Base-by-base conservation (phyloP, 1,140 invertebrate species). In the Littorina saxatilis region DNA sequence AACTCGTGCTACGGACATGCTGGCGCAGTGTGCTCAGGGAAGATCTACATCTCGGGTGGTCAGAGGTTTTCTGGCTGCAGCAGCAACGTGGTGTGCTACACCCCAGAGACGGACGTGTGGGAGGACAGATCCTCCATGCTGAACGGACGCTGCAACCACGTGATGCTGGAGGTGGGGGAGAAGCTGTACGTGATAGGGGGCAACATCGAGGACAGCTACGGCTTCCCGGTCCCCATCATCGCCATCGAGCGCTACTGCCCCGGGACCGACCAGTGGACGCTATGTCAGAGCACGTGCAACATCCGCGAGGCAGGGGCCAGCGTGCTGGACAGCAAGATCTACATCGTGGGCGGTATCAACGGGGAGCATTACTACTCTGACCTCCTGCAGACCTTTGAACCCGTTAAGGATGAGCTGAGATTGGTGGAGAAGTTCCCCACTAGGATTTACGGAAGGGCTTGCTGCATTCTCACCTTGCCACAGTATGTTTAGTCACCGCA, bases 331-430 rank as follows among this genome's bases (percentile, higher is more conserved):
- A 81, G 88, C 63, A 88, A 87, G 40, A 88, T 92, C 29, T 91
- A 90, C 81, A 88, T 91, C 75, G 88, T 90, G 37, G 91, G 91
- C 17, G 91, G 91, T 17, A 89, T 92, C 40, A 91, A 90, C 78
- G 89, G 89, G 52, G 89, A 91, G 63, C 89, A 91, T 70, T 89
- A 90, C 73, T 88, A 87, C 40, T 91, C 90, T 9, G 88, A 91
- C 58, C 55, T 88, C 15, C 83, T 91, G 13, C 87, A 90, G 55
- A 81, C 70, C 20, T 91, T 88, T 78, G 85, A 89, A 32, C 85
- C 87, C 13, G 82, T 82, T 0, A 85, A 85, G 32, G 89, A 91
- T 78, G 79, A 86, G 39, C 80, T 90, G 55, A 81, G 78, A 17
- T 84, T 87, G 70, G 83, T 89, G n/a, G 88, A 90, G n/a, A 88